Conservation (phyloP, 2,888 invertebrate genomes). For the Drymonia ruficornis region DNA sequence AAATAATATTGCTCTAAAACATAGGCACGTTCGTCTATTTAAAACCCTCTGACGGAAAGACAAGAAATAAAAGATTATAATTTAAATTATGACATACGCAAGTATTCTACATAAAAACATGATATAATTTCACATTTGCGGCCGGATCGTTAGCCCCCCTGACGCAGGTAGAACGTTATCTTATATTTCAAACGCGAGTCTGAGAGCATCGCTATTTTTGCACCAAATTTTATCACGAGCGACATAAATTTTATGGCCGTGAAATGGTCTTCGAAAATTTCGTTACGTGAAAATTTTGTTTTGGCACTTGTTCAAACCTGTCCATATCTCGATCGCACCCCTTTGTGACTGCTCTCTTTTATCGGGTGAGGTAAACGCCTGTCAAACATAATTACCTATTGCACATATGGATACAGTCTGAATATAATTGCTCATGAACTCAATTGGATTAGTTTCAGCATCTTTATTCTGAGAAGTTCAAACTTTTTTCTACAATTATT, state of each 20-base stretch:
- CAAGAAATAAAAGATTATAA: not conserved
- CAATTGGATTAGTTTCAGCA: not conserved
- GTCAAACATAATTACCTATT: slow-evolving; percentile 27
- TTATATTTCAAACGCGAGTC: slow-evolving; percentile 38
- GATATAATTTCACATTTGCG: slow-evolving; percentile 21
- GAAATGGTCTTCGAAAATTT: slow-evolving; percentile 64
- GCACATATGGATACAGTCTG: slow-evolving; percentile 25
- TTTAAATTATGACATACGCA: slow-evolving; percentile 10
- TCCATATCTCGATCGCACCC: slow-evolving; percentile 54
- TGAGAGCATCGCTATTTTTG: slow-evolving; percentile 61
- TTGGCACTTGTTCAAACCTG: slow-evolving; percentile 72
- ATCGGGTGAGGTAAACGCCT: slow-evolving; percentile 42
- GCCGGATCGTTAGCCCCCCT: slow-evolving; percentile 17
- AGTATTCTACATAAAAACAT: slow-evolving; percentile 11
- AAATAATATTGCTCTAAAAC: not conserved
- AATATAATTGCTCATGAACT: slow-evolving; percentile 18
- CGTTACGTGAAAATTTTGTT: slow-evolving; percentile 52
- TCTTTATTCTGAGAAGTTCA: too few species aligned
- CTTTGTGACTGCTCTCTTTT: slow-evolving; percentile 44
- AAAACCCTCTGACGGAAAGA: not conserved
- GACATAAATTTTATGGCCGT: slow-evolving; percentile 66
- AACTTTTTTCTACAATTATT: too few species aligned
- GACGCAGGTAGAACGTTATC: slow-evolving; percentile 32
- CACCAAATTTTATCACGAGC: slow-evolving; percentile 51
- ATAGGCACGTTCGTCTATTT: slow-evolving; percentile 1